Percentiles rank a stretch among this genome's conserved stretches.
Evolutionary conservation across 2,113 vertebrate genomes (phyloP).

Genomic region (Onychorhynchus coronatus): DNA sequence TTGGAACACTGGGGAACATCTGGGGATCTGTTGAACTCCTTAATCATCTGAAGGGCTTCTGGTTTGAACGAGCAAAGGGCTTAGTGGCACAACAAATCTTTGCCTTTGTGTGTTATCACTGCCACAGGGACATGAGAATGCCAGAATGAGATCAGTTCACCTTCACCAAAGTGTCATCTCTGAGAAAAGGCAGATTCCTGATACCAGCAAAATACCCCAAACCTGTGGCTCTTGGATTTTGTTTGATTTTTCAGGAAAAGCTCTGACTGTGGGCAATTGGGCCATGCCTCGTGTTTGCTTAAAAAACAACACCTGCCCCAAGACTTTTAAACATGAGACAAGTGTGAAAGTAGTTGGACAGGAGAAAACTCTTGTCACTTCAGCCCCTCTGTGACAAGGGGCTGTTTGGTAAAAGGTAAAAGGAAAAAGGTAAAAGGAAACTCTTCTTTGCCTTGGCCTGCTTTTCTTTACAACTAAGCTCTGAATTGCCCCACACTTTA

Average conservation of each 20-base stretch:
- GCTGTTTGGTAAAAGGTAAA: not conserved
- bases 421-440: not conserved
- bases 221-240: not conserved
- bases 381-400: not conserved
- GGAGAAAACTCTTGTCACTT: not conserved
- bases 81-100: not conserved
- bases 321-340: not conserved
- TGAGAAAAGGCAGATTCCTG: not conserved
- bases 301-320: not conserved
- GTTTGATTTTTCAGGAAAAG: not conserved
- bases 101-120: not conserved
- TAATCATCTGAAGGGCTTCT: constrained; percentile 35
- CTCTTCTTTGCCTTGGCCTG: not conserved
- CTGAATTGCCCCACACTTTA: not conserved
- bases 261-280: not conserved
- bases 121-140: not conserved
- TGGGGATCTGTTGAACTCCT: constrained; percentile 12
- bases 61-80: not conserved
- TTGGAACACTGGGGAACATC: not conserved
- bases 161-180: not conserved
- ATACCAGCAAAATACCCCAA: not conserved
- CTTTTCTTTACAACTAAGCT: not conserved
- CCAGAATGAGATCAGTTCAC: not conserved
- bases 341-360: not conserved
- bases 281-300: not conserved